Base-by-base conservation (phyloP, 2,113 vertebrate species). In the Thalassarche chlororhynchos region DNA sequence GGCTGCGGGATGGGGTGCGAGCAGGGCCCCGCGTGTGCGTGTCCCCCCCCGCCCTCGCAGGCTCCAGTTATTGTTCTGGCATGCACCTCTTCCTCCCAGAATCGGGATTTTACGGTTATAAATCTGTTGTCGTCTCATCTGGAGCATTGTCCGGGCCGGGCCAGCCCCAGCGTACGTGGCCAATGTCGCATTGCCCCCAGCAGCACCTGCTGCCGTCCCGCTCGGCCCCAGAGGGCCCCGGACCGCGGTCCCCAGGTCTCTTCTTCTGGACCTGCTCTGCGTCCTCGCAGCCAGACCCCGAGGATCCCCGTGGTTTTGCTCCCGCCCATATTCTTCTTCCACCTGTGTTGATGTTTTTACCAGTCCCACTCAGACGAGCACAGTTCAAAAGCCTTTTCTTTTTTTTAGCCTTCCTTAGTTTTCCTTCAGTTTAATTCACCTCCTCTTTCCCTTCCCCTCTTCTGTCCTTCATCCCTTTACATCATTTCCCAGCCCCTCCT, bases 101-200 rank as follows among this genome's bases (percentile, higher is more conserved):
- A 29, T 11, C 1, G 16, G 57, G 26, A 3, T 14, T 49, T 31
- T 17, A 12, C 0, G 31, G 28, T 32, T 2, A 0, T 4, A 5
- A 32, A 65, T 29, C 17, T 10, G 38, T 9, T 36, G 40, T 2
- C 2, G 0, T 21, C 83, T 24, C 93, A 80, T 32, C 71, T 38
- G 62, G 57, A 86, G 86, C 44, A n/a, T 42, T 18, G 66, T 9
- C 92, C 75, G 32, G 83, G 40, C n/a, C 2, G 4, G 42, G 31
- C 42, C 81, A 13, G 86, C 31, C 90, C 81, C 3, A 3, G 38
- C 1, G 6, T 44, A 65, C 14, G 36, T 55, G 84, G 72, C n/a
- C 5, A 11, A 0, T 2, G 1, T 23, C 1, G 8, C 88, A 42
- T 46, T 6, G 1, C 6, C 17, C 42, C 25, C 54, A 14, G 76